Percentiles rank a stretch among this genome's conserved stretches.
Evolutionary conservation across 2,113 vertebrate genomes (phyloP).

Genomic region (Canis aureus): DNA sequence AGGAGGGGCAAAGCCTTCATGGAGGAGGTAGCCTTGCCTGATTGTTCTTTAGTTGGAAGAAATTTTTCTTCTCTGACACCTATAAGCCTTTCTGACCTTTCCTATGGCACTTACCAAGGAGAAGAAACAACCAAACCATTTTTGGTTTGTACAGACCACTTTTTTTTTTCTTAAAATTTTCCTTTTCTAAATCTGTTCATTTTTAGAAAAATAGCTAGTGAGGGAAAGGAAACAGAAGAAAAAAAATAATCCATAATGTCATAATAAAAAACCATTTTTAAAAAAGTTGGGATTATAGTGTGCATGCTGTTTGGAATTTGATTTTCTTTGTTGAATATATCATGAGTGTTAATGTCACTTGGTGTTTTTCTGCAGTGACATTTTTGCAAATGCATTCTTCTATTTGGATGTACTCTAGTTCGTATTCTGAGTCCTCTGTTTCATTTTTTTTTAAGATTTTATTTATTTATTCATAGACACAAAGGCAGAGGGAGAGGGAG

Average conservation of each 20-base stretch:
- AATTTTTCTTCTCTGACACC: neutral
- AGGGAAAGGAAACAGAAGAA: constrained; percentile 30
- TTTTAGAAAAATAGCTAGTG: constrained; percentile 39
- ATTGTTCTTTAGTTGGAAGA: neutral
- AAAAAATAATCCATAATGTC: neutral
- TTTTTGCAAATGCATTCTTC: neutral
- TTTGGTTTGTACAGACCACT: neutral
- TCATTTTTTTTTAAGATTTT: neutral
- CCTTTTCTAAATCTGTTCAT: neutral
- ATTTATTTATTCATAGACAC: no score
- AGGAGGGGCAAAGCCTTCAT: neutral
- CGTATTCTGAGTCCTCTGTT: neutral
- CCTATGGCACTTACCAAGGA: neutral
- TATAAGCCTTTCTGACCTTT: neutral
- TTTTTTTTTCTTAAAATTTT: neutral
- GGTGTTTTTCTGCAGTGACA: neutral
- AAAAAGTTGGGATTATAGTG: neutral
- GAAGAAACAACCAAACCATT: neutral
- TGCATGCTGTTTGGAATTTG: neutral
- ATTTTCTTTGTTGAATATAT: neutral
- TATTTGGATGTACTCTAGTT: constrained; percentile 7
- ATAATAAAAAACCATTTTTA: neutral
- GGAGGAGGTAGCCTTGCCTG: neutral
- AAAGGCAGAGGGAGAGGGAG: no score
- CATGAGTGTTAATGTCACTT: neutral